Base-by-base conservation (phyloP, 2,113 vertebrate genomes). In the Lucifuga dentata region DNA sequence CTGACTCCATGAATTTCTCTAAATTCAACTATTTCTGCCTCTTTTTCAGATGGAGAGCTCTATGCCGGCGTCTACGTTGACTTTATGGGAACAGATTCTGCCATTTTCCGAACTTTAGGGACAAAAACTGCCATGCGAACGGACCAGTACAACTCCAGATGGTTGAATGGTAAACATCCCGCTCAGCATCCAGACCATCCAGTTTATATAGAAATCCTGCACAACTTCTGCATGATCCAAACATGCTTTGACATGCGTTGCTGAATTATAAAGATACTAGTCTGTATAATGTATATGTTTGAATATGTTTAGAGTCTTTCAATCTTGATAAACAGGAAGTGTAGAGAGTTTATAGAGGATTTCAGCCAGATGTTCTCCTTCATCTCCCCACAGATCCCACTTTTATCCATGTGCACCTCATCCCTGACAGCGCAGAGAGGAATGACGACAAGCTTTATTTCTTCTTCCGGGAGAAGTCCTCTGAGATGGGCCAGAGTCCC, bases 381-480 rank as follows among this genome's bases (percentile, higher is more conserved):
- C 49, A 78, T 60, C 40, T 49, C 36, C 49, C 33, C 88, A 17
- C 89, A 99, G 98, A 99, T 57, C 98, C 98, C 2, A 94, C 95
- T 0, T 99, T 99, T 2, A 92, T 99, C 73, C 95, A 94, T 0
- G 94, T 95, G 0, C 95, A 98, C 86, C 95, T 98, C 71, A 98
- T 99, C 78, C 98, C 98, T 0, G 98, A 99, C 92, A 99, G 97
- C 2, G 95, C 95, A 0, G 98, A 99, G 88, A 95, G 93, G 73
- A 99, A 99, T 0, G 98, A 98, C 0, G 96, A 99, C 93, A 99
- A 99, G 72, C 95, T 99, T 21, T 99, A 99, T 85, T 99, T 99
- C 87, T 99, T 99, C 93, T 99, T 99, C 85, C 95, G 98, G 0
- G 98, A 99, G 90, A 98, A 97, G 86, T 97, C 97, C 0, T 92